Evolutionary conservation across 2,888 invertebrate genomes (phyloP).

Genomic region (Blomia tropicalis): DNA sequence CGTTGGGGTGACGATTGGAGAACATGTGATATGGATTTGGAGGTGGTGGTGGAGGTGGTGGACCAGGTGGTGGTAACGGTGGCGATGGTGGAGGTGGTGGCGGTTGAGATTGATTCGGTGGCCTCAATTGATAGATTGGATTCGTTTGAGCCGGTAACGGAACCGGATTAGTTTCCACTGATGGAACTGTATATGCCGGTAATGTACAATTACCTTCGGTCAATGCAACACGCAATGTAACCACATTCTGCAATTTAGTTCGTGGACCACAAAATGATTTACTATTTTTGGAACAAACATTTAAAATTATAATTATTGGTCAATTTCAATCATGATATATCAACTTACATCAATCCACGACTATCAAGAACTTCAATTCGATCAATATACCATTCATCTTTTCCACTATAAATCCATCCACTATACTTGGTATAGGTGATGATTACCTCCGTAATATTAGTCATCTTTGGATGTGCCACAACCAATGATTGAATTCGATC

Average conservation of each 20-base stretch:
- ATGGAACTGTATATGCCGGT: not conserved
- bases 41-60: not conserved
- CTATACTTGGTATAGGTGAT: constrained; percentile 71
- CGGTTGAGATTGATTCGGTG: too few relatives aligned
- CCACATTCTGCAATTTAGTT: constrained; percentile 22
- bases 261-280: constrained; percentile 25
- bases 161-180: not conserved
- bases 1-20: too few relatives aligned
- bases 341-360: constrained; percentile 53
- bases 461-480: constrained; percentile 72
- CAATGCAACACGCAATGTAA: constrained; percentile 24
- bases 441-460: constrained; percentile 49
- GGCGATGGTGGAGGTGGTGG: not conserved
- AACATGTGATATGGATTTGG: not conserved
- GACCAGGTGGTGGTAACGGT: not conserved
- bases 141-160: not conserved
- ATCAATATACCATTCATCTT: constrained; percentile 60
- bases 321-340: not conserved
- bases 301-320: not conserved
- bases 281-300: not conserved
- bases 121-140: not conserved
- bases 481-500: constrained; percentile 39
- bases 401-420: constrained; percentile 73
- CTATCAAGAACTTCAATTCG: constrained; percentile 67
- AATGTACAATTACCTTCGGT: constrained; percentile 25